phyloP scores from a whole-genome alignment of 2,888 invertebrate species.

The Leptinotarsa juncta region DNA sequence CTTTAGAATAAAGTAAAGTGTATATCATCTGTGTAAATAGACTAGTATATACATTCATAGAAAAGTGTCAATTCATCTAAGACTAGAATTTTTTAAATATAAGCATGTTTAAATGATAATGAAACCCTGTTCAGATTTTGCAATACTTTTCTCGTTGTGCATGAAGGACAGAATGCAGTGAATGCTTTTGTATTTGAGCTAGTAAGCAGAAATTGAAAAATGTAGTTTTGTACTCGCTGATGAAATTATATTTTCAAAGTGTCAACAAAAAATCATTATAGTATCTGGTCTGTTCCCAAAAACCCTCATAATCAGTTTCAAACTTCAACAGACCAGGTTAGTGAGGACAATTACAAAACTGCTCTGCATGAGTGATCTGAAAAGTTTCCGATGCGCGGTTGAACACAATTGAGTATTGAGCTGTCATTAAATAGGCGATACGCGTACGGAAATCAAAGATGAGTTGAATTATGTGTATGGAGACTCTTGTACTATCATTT shows the following conservation, averaged over 20 bases:
- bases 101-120: conserved; percentile 11
- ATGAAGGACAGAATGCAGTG: conserved; percentile 1
- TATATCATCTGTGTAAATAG: conserved; percentile 1
- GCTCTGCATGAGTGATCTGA: too few relatives aligned
- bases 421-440: too few relatives aligned
- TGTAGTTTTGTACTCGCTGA: not conserved
- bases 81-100: conserved; percentile 37
- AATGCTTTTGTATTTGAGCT: not conserved
- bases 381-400: too few relatives aligned
- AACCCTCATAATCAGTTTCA: too few relatives aligned
- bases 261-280: not conserved
- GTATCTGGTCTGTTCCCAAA: not conserved
- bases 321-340: too few relatives aligned
- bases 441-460: too few relatives aligned
- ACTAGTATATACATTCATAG: conserved; percentile 37
- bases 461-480: too few relatives aligned
- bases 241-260: not conserved
- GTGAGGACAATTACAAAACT: too few relatives aligned
- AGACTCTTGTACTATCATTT: too few relatives aligned
- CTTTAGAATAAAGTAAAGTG: not conserved
- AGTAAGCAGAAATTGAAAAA: not conserved
- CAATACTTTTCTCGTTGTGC: conserved; percentile 2
- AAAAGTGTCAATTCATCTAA: conserved; percentile 49
- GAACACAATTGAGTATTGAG: too few relatives aligned
- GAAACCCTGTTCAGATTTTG: conserved; percentile 2